A percentile compares a stretch with the other conserved stretches of the same genome.
Evolutionary conservation across 1,140 invertebrate species (phyloP).

Genomic region (Eumeta japonica): DNA sequence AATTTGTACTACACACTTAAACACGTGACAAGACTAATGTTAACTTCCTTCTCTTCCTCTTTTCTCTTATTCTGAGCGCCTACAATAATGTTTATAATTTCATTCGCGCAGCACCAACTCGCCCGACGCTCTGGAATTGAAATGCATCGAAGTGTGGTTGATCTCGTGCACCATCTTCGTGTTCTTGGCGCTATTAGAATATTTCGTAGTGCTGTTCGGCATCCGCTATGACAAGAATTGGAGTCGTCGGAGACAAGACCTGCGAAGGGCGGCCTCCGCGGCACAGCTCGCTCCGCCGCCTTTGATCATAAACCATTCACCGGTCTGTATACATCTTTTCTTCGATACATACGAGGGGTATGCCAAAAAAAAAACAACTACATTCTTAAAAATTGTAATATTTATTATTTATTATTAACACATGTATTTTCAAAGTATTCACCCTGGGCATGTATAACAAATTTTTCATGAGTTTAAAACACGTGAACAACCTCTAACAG

Average conservation of each 20-base stretch:
- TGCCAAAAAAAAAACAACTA: neutral
- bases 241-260: conserved; percentile 54
- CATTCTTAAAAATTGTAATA: neutral
- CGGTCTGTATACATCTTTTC: conserved; percentile 23
- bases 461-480: neutral
- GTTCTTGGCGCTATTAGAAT: conserved; percentile 70
- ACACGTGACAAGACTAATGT: no score
- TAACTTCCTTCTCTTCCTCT: no score
- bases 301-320: conserved; percentile 47
- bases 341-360: neutral
- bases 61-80: no score
- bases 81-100: no score
- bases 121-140: conserved; percentile 63
- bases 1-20: no score
- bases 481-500: no score
- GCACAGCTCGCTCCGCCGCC: conserved; percentile 40
- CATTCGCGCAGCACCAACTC: conserved; percentile 64
- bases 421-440: neutral
- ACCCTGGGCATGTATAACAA: no score
- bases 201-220: conserved; percentile 66
- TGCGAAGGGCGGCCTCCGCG: conserved; percentile 38
- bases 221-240: conserved; percentile 64
- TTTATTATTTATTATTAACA: neutral
- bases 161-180: conserved; percentile 72
- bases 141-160: conserved; percentile 73